Percentiles rank a stretch among this genome's conserved stretches.
phyloP scores from a whole-genome alignment of 2,888 invertebrate genomes.

The Adelognathus sp. region DNA sequence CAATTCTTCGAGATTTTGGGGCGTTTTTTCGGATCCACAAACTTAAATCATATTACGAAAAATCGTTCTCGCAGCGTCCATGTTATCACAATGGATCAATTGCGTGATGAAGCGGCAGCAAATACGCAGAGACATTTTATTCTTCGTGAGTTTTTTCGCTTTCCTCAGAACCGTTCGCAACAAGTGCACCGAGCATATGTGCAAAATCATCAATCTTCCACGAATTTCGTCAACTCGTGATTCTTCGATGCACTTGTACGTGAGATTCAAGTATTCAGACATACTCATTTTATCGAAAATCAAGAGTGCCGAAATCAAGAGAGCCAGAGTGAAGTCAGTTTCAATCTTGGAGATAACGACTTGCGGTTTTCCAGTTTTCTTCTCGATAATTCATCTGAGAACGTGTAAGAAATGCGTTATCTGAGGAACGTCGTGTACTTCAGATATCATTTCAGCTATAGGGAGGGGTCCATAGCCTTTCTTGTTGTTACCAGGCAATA shows the following conservation, averaged over 20 bases:
- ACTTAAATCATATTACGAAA: neutral
- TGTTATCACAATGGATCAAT: neutral
- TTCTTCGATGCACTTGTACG: neutral
- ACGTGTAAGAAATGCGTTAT: neutral
- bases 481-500: neutral
- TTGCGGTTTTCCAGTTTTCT: neutral
- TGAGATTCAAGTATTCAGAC: neutral
- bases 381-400: neutral
- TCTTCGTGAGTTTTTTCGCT: neutral
- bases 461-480: conserved; percentile 19
- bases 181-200: conserved; percentile 5
- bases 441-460: conserved; percentile 19
- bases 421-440: neutral
- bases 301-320: neutral
- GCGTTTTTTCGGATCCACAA: too few relatives aligned
- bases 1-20: neutral
- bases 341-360: neutral
- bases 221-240: neutral
- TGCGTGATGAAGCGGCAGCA: neutral
- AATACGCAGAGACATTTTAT: neutral
- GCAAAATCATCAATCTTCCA: neutral
- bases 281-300: neutral
- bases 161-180: neutral
- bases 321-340: neutral
- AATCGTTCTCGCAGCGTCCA: neutral